Conservation (phyloP, 2,113 vertebrate genomes). For the Vidua chalybeata region DNA sequence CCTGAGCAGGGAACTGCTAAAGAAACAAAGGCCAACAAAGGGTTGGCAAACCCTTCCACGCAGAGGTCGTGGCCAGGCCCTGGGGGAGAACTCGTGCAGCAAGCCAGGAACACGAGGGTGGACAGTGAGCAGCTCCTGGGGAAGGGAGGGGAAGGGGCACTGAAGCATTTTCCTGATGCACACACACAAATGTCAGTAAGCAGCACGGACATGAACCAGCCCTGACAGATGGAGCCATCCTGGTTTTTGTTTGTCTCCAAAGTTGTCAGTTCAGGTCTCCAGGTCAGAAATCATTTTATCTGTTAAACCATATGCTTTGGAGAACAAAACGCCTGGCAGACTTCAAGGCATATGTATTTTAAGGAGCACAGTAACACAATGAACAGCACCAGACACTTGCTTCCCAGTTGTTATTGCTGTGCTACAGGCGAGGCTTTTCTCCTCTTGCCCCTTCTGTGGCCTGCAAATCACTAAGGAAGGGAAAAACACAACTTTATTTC, state of each 20-base stretch:
- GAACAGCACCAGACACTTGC: slow-evolving; percentile 25
- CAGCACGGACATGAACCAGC: slow-evolving; percentile 5
- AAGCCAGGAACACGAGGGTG: background rate
- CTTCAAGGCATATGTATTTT: slow-evolving; percentile 67
- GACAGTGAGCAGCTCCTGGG: background rate
- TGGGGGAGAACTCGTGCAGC: background rate
- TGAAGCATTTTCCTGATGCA: background rate
- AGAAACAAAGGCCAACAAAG: background rate
- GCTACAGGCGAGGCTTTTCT: background rate
- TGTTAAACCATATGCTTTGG: slow-evolving; percentile 75
- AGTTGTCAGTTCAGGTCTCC: slow-evolving; percentile 75
- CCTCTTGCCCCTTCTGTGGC: background rate
- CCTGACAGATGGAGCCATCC: slow-evolving; percentile 60
- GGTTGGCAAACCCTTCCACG: background rate
- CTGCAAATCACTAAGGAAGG: background rate
- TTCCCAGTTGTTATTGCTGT: background rate
- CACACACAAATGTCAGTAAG: slow-evolving; percentile 30
- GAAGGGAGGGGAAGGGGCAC: background rate
- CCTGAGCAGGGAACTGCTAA: background rate
- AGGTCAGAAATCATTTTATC: slow-evolving; percentile 78
- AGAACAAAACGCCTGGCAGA: slow-evolving; percentile 70
- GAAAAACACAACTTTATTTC: background rate
- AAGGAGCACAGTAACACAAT: slow-evolving; percentile 40
- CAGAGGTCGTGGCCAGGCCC: background rate
- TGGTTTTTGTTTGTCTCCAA: slow-evolving; percentile 65